Evolutionary conservation across 2,888 invertebrate species (phyloP), one percentile per base, ranked within the genome.

Genomic region (Tuberolachnus salignus): DNA sequence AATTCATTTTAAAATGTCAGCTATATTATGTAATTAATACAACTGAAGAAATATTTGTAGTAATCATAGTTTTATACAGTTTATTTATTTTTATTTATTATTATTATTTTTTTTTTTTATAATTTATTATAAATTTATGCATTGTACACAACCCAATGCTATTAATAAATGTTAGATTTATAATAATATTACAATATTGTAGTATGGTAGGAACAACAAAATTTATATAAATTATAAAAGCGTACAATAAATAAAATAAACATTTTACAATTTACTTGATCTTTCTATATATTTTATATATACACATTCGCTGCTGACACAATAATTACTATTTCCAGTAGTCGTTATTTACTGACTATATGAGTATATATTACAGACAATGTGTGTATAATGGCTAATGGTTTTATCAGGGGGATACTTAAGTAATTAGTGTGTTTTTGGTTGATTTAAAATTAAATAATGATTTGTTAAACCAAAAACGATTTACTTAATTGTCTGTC

Each of bases 171-270:
- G 11, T 63, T 63, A 73, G 63, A 63, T 73, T 61, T 61, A 63
- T 63, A 73, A 63, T 61, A 72, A 61, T 63, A 73, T 73, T 73
- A 34, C 6, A 72, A 61, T 63, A 73, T 73, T 73, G 73, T 73
- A 73, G 73, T 71, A 46, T 57, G 46, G 61, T 73, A 73, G 73
- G 63, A 42, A 73, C 42, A 63, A 63, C 73, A 63, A 73, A 73
- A 73, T 63, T 73, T 63, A 72, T 72, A 72, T 57, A 71, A 49
- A 73, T 34, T 34, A 63, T 42, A 51, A 73, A 46, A 72, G 61
- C 23, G 6, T 61, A 34, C 34, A 61, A 61, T 49, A 71, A 61
- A 59, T 71, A 34, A 61, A 72, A 71, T 59, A 59, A 46, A 71
- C 59, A 49, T 49, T 61, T n/a, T 72, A 49, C 19, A 61, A 72